phyloP scores from a whole-genome alignment of 2,113 vertebrate genomes.

The Poeciliopsis prolifica region DNA sequence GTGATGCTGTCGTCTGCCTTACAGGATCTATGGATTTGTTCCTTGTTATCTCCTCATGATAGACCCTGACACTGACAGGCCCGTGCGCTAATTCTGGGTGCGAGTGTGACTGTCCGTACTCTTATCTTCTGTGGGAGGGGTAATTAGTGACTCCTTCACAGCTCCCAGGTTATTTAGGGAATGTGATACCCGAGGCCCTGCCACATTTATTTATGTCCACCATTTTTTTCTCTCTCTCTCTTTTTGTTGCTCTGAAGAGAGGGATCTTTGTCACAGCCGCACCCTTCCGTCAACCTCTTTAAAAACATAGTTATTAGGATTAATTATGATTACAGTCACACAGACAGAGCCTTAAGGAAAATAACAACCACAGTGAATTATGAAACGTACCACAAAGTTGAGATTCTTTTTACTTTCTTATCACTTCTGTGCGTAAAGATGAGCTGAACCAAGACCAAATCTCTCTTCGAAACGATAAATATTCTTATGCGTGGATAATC shows the following conservation, averaged over 20 bases:
- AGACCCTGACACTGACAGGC: conserved; percentile 57
- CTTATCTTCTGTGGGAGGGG: conserved; percentile 56
- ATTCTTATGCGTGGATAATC: conserved; percentile 2
- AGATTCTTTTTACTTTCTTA: conserved; percentile 50
- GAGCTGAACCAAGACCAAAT: conserved; percentile 37
- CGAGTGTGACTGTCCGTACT: conserved; percentile 52
- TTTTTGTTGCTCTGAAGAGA: conserved; percentile 39
- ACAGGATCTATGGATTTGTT: conserved; percentile 59
- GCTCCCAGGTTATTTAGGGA: conserved; percentile 76
- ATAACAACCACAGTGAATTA: conserved; percentile 48
- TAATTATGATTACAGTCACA: conserved; percentile 70
- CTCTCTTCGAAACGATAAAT: conserved; percentile 19
- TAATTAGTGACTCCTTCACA: conserved; percentile 77
- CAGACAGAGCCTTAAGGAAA: conserved; percentile 40
- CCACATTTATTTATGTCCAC: conserved; percentile 72
- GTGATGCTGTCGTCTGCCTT: conserved; percentile 41
- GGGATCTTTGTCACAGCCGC: conserved; percentile 62
- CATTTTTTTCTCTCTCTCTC: conserved; percentile 55
- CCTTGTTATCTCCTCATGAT: conserved; percentile 65
- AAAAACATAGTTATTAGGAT: conserved; percentile 70
- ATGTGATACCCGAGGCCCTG: conserved; percentile 66
- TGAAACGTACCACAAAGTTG: conserved; percentile 47
- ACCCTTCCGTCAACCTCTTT: conserved; percentile 39
- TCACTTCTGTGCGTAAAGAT: conserved; percentile 36
- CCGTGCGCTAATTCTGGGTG: conserved; percentile 48